Evolutionary conservation across 2,888 invertebrate genomes (phyloP).

Genomic region (Diplazon laetatorius): DNA sequence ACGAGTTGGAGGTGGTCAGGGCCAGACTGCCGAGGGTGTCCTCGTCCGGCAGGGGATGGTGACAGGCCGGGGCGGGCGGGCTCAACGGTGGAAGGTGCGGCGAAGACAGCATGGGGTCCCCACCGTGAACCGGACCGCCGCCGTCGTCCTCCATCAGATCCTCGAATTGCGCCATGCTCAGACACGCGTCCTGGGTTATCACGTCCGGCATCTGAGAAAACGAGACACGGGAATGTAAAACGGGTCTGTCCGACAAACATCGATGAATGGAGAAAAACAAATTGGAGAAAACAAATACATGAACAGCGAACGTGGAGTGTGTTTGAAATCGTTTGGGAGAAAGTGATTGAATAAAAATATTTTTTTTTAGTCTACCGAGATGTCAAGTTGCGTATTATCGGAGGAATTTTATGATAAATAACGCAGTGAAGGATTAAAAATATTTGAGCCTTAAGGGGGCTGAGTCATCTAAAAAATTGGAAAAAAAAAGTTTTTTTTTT

Average conservation of each 20-base stretch:
- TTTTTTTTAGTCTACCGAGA: too few species aligned
- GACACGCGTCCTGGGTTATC: slow-evolving; percentile 84
- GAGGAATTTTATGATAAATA: too few species aligned
- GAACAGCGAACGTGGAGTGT: too few species aligned
- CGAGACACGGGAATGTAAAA: slow-evolving; percentile 41
- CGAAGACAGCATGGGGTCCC: slow-evolving; percentile 87
- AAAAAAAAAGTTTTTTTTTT: too few species aligned
- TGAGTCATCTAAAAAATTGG: too few species aligned
- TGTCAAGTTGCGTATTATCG: too few species aligned
- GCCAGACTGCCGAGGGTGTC: slow-evolving; percentile 80
- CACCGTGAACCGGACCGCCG: slow-evolving; percentile 84
- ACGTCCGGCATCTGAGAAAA: slow-evolving; percentile 84
- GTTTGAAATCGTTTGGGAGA: too few species aligned
- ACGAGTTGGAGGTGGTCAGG: slow-evolving; percentile 79
- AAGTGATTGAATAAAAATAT: too few species aligned
- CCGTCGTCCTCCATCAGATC: slow-evolving; percentile 88
- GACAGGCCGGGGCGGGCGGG: slow-evolving; percentile 78
- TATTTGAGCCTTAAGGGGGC: too few species aligned
- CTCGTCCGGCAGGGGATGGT: slow-evolving; percentile 79
- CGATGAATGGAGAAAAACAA: slow-evolving; percentile 2
- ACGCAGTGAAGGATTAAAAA: too few species aligned
- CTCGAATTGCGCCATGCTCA: slow-evolving; percentile 86
- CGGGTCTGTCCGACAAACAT: too few species aligned
- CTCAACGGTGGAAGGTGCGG: slow-evolving; percentile 83
- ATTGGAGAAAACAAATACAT: too few species aligned